phyloP scores from a whole-genome alignment of 1,140 invertebrate genomes.

The Caenorhabditis remanei region DNA sequence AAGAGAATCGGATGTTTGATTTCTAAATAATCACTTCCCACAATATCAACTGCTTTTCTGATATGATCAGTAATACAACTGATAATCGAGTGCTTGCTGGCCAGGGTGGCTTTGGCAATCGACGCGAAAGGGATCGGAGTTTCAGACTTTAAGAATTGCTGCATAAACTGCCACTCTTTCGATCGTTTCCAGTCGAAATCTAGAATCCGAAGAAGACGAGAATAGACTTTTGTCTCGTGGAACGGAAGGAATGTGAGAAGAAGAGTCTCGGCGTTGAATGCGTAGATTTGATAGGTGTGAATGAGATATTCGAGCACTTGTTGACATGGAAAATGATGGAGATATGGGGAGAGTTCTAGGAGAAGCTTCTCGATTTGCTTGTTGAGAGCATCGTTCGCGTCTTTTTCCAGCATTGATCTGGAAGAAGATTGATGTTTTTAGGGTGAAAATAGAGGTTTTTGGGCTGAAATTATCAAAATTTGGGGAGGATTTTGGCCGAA shows the following conservation, averaged over 20 bases:
- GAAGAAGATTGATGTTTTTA: background rate
- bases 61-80: conserved; percentile 61
- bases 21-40: conserved; percentile 58
- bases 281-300: conserved; percentile 66
- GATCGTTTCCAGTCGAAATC: conserved; percentile 59
- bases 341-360: conserved; percentile 62
- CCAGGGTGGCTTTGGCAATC: conserved; percentile 47
- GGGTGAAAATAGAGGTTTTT: background rate
- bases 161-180: conserved; percentile 64
- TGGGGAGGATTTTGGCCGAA: too few species aligned
- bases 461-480: too few species aligned
- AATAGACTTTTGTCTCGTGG: conserved; percentile 67
- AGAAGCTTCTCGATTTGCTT: conserved; percentile 62
- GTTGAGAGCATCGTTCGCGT: conserved; percentile 59
- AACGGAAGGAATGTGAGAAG: conserved; percentile 64
- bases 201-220: conserved; percentile 60
- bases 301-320: conserved; percentile 67
- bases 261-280: conserved; percentile 66
- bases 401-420: conserved; percentile 35
- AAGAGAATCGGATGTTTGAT: conserved; percentile 59
- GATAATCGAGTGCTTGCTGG: conserved; percentile 54
- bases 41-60: conserved; percentile 49
- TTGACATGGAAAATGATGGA: conserved; percentile 67
- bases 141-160: conserved; percentile 28
- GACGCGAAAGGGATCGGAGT: conserved; percentile 54